These are phyloP conservation scores for Cantharis flavilabris DNA, from an alignment of 2,888 invertebrate genomes.

Conservation along the genomic window DNA sequence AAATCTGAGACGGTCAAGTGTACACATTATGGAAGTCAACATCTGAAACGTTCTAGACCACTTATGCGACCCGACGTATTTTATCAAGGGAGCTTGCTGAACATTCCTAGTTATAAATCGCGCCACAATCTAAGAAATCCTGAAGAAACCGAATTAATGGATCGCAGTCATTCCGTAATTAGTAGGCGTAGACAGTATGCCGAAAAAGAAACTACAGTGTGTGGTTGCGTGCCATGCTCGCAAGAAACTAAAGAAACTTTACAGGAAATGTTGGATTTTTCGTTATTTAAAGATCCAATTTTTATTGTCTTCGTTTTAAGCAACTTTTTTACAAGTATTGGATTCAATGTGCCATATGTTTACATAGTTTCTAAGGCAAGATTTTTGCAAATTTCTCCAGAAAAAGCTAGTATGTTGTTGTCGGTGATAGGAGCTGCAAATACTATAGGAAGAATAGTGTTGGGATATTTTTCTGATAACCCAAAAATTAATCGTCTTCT, in stretches of 20 bases:
- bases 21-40: slow-evolving; percentile 59
- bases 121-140: slow-evolving; percentile 40
- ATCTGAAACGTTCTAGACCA: slow-evolving; percentile 60
- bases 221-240: slow-evolving; percentile 64
- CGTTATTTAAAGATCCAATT: slow-evolving; percentile 80
- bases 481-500: slow-evolving; percentile 88
- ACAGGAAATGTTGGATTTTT: slow-evolving; percentile 83
- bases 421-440: slow-evolving; percentile 86
- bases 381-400: slow-evolving; percentile 60
- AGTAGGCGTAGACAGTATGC: slow-evolving; percentile 27
- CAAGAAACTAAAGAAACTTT: slow-evolving; percentile 73
- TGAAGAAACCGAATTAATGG: slow-evolving; percentile 41
- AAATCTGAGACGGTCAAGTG: slow-evolving; percentile 41
- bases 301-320: slow-evolving; percentile 90
- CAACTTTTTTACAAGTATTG: slow-evolving; percentile 94
- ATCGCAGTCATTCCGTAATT: slow-evolving; percentile 38
- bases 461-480: slow-evolving; percentile 88
- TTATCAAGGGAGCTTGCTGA: slow-evolving; percentile 77
- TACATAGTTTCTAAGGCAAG: slow-evolving; percentile 79
- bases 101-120: slow-evolving; percentile 51
- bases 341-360: slow-evolving; percentile 92
- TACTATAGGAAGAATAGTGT: slow-evolving; percentile 83
- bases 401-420: slow-evolving; percentile 71
- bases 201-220: slow-evolving; percentile 42
- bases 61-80: slow-evolving; percentile 87